phyloP scores from a whole-genome alignment of 2,113 vertebrate species.

The Pseudopipra pipra region DNA sequence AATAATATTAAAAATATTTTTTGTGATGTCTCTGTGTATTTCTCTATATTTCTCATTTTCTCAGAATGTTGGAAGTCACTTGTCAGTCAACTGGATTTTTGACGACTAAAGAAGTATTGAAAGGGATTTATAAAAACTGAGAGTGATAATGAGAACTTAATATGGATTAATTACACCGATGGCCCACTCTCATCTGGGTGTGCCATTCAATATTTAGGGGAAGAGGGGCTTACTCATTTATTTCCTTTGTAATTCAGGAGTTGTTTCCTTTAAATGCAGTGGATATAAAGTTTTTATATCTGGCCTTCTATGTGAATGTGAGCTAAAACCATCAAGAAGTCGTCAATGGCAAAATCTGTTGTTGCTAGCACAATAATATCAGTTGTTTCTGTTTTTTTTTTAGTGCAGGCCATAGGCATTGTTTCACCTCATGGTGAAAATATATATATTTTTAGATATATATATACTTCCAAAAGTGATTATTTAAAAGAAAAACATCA shows the following conservation, averaged over 20 bases:
- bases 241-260: not conserved
- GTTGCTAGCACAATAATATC: not conserved
- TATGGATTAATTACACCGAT: not conserved
- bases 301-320: not conserved
- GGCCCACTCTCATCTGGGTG: not conserved
- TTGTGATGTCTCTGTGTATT: not conserved
- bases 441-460: not conserved
- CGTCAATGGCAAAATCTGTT: not conserved
- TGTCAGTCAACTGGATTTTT: not conserved
- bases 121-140: not conserved
- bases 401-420: rapidly evolving
- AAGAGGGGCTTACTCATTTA: not conserved
- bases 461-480: not conserved
- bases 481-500: not conserved
- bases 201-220: not conserved
- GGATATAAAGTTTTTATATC: not conserved
- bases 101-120: not conserved
- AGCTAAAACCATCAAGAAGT: not conserved
- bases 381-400: not conserved
- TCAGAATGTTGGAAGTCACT: not conserved
- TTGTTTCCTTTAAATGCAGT: not conserved
- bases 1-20: not conserved
- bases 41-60: not conserved
- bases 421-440: not conserved
- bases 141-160: not conserved